Evolutionary conservation across 2,113 vertebrate genomes (phyloP), one percentile per base, ranked within the genome.

Genomic region (Melospiza georgiana): DNA sequence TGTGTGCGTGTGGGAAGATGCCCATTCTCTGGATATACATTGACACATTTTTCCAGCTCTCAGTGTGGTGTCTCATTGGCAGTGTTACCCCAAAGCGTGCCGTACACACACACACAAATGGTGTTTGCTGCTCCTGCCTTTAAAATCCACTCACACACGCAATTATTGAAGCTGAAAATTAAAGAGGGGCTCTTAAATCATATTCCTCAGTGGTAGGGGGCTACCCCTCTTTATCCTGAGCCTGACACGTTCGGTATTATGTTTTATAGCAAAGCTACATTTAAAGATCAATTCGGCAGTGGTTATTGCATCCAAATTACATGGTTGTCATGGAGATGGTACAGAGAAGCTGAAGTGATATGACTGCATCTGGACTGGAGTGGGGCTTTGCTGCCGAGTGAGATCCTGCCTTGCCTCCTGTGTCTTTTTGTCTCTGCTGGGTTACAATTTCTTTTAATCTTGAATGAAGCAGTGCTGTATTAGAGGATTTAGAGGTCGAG

Each of bases 321-420:
- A 98, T 95, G 98, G 99, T 99, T 99, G 99, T 99, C 99, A 99
- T 99, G 99, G 99, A 99, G 99, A 99, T 99, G 98, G 98, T 98
- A 98, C 96, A 97, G 98, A 97, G 99, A 99, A 99, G 98, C 98
- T 98, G 97, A 96, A 96, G 96, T 94, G 97, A 93, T 96, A 95
- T 97, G 95, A 94, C 97, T 95, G 80, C 97, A 97, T 96, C 97
- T 97, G 97, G 97, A 96, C 97, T 87, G 39, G 88, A 96, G 95
- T 87, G 76, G 94, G 96, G 93, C 68, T 93, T 90, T 33, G 7
- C 94, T 41, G n/a, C 80, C 5, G 87, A 87, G 59, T 23, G 61
- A 90, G 93, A 77, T 68, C 80, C 76, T 94, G 91, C 88, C 89
- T 93, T 90, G 69, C 81, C 95, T 95, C 94, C 88, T 46, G 74